Percentiles rank a stretch among this genome's conserved stretches.
Conservation (phyloP, 2,113 vertebrate genomes). For the Ibidorhyncha struthersii region DNA sequence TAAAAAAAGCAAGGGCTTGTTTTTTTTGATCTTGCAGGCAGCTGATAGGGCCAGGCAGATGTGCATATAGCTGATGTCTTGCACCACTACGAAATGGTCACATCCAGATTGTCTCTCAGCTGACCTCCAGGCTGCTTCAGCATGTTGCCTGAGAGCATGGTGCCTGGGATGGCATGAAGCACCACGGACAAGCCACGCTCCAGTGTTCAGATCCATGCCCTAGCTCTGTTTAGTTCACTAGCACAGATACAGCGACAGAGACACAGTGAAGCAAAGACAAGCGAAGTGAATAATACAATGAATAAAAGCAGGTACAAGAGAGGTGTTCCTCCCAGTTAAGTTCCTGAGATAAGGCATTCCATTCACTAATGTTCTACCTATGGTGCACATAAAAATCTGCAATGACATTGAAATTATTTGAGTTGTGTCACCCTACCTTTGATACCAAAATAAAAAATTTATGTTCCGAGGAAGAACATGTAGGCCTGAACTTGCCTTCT, state of each 20-base stretch:
- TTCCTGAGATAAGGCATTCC: background rate
- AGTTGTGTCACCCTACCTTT: background rate
- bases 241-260: background rate
- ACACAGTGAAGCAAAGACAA: background rate
- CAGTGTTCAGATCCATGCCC: background rate
- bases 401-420: background rate
- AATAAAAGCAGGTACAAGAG: background rate
- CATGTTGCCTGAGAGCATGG: fast-evolving
- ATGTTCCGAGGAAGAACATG: background rate
- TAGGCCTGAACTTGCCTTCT: background rate
- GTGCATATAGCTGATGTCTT: background rate
- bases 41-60: background rate
- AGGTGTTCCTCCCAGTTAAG: background rate
- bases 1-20: fast-evolving
- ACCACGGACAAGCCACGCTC: fast-evolving
- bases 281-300: background rate
- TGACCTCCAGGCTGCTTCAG: background rate
- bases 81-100: fast-evolving
- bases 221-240: background rate
- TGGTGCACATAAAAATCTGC: background rate
- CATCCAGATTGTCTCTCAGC: background rate
- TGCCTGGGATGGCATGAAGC: background rate
- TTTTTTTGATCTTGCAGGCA: background rate
- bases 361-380: background rate
- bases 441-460: background rate